phyloP scores from a whole-genome alignment of 2,888 invertebrate genomes.

The Napeogenes sylphis region DNA sequence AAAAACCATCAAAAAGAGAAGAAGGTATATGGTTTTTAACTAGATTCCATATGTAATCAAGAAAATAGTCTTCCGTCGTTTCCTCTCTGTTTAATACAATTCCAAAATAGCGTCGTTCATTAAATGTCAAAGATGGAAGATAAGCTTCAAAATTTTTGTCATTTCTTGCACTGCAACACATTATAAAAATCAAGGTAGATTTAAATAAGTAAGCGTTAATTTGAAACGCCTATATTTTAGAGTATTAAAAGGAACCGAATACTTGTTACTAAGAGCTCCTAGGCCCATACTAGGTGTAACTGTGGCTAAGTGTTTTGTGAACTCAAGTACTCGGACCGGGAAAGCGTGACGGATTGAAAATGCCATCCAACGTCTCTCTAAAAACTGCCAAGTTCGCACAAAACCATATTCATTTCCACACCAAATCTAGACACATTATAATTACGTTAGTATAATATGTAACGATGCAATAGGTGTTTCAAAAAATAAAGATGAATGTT shows the following conservation, averaged over 20 bases:
- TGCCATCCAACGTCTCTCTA: slow-evolving; percentile 58
- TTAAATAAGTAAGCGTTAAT: background rate
- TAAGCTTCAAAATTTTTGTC: slow-evolving; percentile 50
- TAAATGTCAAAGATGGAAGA: slow-evolving; percentile 52
- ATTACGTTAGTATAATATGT: no score
- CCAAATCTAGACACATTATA: slow-evolving; percentile 44
- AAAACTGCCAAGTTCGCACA: slow-evolving; percentile 64
- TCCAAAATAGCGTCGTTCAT: slow-evolving; percentile 57
- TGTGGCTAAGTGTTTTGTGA: slow-evolving; percentile 41
- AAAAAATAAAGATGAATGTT: no score
- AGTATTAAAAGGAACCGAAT: slow-evolving; percentile 12
- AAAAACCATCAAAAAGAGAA: slow-evolving; percentile 50
- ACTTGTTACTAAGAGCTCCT: slow-evolving; percentile 46
- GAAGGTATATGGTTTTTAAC: slow-evolving; percentile 49
- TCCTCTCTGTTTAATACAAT: slow-evolving; percentile 44
- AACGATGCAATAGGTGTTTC: no score
- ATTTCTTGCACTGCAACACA: slow-evolving; percentile 48
- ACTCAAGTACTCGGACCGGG: slow-evolving; percentile 53
- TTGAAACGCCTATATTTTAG: background rate
- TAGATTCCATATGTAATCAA: slow-evolving; percentile 49
- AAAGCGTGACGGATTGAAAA: slow-evolving; percentile 60
- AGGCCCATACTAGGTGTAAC: slow-evolving; percentile 44
- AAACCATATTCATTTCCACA: slow-evolving; percentile 50
- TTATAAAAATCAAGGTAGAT: background rate
- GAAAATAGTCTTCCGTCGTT: slow-evolving; percentile 36